Percentiles rank a stretch among this genome's conserved stretches.
Conservation (phyloP, 1,140 invertebrate species). For the Drosophila nigrodunni region DNA sequence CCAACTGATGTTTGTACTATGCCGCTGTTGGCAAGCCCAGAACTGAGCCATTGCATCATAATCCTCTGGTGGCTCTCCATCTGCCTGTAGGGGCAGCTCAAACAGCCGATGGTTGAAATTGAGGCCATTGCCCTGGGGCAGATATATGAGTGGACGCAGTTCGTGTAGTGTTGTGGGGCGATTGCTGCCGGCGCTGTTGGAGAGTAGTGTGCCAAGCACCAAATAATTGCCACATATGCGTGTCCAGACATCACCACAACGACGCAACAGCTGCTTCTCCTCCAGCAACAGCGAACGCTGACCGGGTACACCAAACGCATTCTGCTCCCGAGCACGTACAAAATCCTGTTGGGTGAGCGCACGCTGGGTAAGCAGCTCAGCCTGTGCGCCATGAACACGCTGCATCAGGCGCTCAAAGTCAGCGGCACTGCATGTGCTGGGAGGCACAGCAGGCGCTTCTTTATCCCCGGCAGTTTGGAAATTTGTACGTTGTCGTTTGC, state of each 20-base stretch:
- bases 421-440: not conserved
- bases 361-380: slow-evolving; percentile 49
- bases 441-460: not conserved
- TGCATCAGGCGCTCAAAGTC: slow-evolving; percentile 50
- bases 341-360: slow-evolving; percentile 58
- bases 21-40: slow-evolving; percentile 65
- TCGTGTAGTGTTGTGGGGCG: slow-evolving; percentile 36
- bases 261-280: slow-evolving; percentile 61
- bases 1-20: slow-evolving; percentile 40
- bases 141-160: slow-evolving; percentile 43
- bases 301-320: slow-evolving; percentile 47
- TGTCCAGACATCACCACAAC: slow-evolving; percentile 68
- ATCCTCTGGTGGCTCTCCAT: slow-evolving; percentile 58
- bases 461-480: slow-evolving; percentile 32
- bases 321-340: slow-evolving; percentile 22
- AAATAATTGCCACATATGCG: slow-evolving; percentile 52
- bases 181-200: slow-evolving; percentile 44
- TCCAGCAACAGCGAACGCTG: slow-evolving; percentile 60
- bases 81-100: slow-evolving; percentile 52
- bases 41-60: slow-evolving; percentile 61
- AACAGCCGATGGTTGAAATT: slow-evolving; percentile 53
- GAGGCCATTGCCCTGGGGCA: slow-evolving; percentile 8
- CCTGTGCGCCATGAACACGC: slow-evolving; percentile 46
- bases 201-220: slow-evolving; percentile 52
- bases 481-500: slow-evolving; percentile 53